Percentiles rank a stretch among this genome's conserved stretches.
Evolutionary conservation across 2,888 invertebrate genomes (phyloP).

Genomic region (Drosophila limbata): DNA sequence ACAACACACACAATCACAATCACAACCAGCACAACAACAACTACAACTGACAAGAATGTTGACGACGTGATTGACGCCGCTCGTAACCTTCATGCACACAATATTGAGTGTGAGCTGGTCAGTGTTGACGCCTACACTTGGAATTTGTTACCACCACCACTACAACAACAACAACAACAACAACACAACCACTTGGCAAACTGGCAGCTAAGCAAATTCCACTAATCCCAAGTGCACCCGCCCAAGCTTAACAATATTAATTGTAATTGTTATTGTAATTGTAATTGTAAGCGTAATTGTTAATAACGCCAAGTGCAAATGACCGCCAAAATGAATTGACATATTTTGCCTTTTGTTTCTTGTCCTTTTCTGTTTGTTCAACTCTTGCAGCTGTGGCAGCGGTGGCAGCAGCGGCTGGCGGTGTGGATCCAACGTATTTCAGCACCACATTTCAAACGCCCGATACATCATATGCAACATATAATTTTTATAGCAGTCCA

Average conservation of each 20-base stretch:
- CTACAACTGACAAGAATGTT: constrained; percentile 52
- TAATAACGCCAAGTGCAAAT: constrained; percentile 36
- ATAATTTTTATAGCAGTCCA: constrained; percentile 81
- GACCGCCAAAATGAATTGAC: constrained; percentile 49
- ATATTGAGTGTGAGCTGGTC: constrained; percentile 38
- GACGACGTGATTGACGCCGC: constrained; percentile 60
- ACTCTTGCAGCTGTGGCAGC: constrained; percentile 56
- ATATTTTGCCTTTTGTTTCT: constrained; percentile 21
- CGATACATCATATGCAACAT: constrained; percentile 78
- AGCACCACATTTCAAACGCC: constrained; percentile 72
- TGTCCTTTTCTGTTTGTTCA: constrained; percentile 13
- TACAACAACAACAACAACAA: constrained; percentile 20
- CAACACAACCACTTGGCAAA: constrained; percentile 39
- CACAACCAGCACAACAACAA: constrained; percentile 7
- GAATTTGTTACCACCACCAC: constrained; percentile 50
- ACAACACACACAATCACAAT: background rate
- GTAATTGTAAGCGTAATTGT: constrained; percentile 25
- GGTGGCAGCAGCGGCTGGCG: constrained; percentile 60
- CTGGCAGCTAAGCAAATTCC: constrained; percentile 35
- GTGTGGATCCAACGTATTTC: constrained; percentile 66
- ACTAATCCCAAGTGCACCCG: constrained; percentile 67
- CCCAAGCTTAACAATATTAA: constrained; percentile 53
- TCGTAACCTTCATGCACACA: constrained; percentile 52
- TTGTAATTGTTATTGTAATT: constrained; percentile 22
- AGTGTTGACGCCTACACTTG: constrained; percentile 72